Evolutionary conservation across 2,113 vertebrate genomes (phyloP).

Genomic region (Antidorcas marsupialis): DNA sequence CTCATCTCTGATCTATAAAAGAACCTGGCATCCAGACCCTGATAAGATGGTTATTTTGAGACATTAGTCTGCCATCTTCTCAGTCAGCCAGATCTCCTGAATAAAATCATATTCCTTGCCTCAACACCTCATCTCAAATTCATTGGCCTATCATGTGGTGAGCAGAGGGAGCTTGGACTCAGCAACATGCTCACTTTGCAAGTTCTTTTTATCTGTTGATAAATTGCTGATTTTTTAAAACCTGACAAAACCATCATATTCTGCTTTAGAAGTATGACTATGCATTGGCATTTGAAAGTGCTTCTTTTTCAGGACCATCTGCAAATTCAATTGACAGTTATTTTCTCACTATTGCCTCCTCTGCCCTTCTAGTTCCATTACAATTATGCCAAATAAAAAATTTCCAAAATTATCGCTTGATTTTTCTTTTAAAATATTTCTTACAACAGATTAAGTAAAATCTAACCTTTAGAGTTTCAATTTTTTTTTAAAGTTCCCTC

Average conservation of each 20-base stretch:
- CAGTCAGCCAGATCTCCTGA: background rate
- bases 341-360: conserved; percentile 19
- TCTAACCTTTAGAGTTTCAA: background rate
- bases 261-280: conserved; percentile 18
- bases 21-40: background rate
- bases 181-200: background rate
- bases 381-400: conserved; percentile 19
- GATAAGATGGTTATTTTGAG: background rate
- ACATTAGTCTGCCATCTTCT: background rate
- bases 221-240: background rate
- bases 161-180: background rate
- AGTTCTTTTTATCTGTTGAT: background rate
- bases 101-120: background rate
- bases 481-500: background rate
- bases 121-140: background rate
- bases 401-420: background rate
- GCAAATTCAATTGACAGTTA: background rate
- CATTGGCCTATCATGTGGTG: background rate
- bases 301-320: conserved; percentile 19
- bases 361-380: background rate
- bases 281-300: conserved; percentile 22
- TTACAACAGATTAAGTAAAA: background rate
- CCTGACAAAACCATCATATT: background rate
- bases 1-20: background rate
- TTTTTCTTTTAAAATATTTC: background rate